Conservation (phyloP, 2,113 vertebrate genomes). For the Rhinogobius similis region DNA sequence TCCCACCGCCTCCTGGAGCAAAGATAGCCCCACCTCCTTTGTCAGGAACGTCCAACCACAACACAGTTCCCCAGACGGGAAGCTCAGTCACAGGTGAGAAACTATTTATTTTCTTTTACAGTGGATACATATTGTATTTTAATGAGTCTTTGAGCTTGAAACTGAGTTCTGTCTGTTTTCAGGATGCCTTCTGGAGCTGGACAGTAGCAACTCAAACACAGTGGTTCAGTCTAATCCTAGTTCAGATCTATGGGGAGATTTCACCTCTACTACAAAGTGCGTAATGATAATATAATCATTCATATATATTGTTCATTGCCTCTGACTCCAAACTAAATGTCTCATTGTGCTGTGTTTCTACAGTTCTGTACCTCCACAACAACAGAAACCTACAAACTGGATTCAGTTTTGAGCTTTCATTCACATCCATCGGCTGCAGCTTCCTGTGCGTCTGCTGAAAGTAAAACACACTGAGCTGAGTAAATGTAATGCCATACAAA, state of each 20-base stretch:
- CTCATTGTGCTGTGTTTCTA: not conserved
- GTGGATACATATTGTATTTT: no score
- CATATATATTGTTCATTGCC: not conserved
- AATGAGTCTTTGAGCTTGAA: not conserved
- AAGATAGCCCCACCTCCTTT: conserved; percentile 80
- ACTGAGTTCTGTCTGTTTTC: conserved; percentile 3
- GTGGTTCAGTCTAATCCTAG: conserved; percentile 62
- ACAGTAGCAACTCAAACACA: conserved; percentile 73
- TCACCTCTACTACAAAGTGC: conserved; percentile 88
- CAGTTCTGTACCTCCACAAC: conserved; percentile 70
- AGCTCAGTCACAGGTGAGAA: conserved; percentile 46
- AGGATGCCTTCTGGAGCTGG: conserved; percentile 74
- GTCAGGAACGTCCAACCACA: conserved; percentile 70
- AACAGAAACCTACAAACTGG: conserved; percentile 83
- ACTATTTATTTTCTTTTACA: not conserved
- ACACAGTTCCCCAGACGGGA: conserved; percentile 65
- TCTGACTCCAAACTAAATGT: not conserved
- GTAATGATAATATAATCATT: not conserved
- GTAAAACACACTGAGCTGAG: conserved; percentile 25
- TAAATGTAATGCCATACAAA: conserved; percentile 11
- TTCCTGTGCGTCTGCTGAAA: conserved; percentile 37
- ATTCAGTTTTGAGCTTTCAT: conserved; percentile 83
- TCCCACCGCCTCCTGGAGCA: conserved; percentile 91
- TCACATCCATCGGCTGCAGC: conserved; percentile 30
- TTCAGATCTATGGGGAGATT: conserved; percentile 90